Evolutionary conservation across 2,113 vertebrate species (phyloP).

Genomic region (Syngnathoides biaculeatus): DNA sequence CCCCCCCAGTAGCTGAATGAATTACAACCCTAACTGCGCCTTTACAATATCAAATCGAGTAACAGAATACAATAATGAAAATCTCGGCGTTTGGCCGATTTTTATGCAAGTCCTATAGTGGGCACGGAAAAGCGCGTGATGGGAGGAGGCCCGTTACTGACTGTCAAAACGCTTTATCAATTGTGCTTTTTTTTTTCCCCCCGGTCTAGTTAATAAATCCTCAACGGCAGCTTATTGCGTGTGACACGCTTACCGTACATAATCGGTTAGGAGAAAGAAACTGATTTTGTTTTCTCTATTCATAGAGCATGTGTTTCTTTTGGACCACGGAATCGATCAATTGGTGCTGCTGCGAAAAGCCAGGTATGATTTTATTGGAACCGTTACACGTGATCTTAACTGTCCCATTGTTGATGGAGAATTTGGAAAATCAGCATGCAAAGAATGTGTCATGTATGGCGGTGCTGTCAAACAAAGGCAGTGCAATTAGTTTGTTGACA

Average conservation of each 20-base stretch:
- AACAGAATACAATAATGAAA: not conserved
- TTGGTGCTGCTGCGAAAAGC: constrained; percentile 95
- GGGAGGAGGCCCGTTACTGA: constrained; percentile 54
- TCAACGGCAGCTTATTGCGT: not conserved
- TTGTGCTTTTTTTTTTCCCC: constrained; percentile 7
- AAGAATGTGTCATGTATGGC: not conserved
- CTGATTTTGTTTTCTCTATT: constrained; percentile 14
- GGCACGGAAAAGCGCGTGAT: constrained; percentile 37
- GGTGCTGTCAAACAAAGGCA: not conserved
- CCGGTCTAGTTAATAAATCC: not conserved
- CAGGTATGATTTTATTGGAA: constrained; percentile 76
- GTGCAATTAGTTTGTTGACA: too few species aligned
- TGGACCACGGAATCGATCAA: constrained; percentile 91
- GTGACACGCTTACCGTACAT: not conserved
- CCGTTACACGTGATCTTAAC: not conserved
- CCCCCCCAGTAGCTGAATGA: too few species aligned
- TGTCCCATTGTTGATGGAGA: not conserved
- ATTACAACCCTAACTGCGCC: too few species aligned
- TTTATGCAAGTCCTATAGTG: not conserved
- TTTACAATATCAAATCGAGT: not conserved
- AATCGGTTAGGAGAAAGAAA: not conserved
- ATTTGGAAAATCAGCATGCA: not conserved
- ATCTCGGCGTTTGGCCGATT: not conserved
- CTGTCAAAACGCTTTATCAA: constrained; percentile 40
- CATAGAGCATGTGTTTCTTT: constrained; percentile 89